phyloP scores from a whole-genome alignment of 1,140 invertebrate species.

The Forficula auricularia region DNA sequence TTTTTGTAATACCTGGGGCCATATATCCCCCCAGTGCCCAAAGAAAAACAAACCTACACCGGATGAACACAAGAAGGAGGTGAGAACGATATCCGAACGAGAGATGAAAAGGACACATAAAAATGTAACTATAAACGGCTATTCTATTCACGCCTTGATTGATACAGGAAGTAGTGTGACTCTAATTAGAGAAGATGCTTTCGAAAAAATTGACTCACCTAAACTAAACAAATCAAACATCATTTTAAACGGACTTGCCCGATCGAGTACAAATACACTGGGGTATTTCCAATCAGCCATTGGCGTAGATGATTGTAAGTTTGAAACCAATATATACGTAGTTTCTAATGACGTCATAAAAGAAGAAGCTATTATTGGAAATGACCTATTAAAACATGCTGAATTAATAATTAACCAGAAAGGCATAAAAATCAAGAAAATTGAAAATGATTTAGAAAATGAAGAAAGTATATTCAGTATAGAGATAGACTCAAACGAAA shows the following conservation, averaged over 20 bases:
- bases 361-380: background rate
- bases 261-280: too few relatives aligned
- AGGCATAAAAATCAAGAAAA: background rate
- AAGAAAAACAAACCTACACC: background rate
- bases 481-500: too few relatives aligned
- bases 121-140: background rate
- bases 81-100: background rate
- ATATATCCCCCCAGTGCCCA: constrained; percentile 7
- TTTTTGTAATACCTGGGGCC: constrained; percentile 14
- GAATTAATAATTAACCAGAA: background rate
- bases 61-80: too few relatives aligned
- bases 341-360: background rate
- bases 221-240: too few relatives aligned
- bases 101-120: constrained; percentile 3
- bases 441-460: constrained; percentile 1
- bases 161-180: constrained; percentile 6
- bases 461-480: constrained; percentile 5
- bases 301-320: too few relatives aligned
- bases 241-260: too few relatives aligned
- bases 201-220: background rate
- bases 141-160: background rate
- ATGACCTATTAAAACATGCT: background rate
- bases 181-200: constrained; percentile 2
- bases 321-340: background rate
- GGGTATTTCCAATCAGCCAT: too few relatives aligned